Percentiles rank a stretch among this genome's conserved stretches.
These are phyloP conservation scores for Nothocercus julius DNA, from an alignment of 2,113 vertebrate species.

Conservation along the genomic window DNA sequence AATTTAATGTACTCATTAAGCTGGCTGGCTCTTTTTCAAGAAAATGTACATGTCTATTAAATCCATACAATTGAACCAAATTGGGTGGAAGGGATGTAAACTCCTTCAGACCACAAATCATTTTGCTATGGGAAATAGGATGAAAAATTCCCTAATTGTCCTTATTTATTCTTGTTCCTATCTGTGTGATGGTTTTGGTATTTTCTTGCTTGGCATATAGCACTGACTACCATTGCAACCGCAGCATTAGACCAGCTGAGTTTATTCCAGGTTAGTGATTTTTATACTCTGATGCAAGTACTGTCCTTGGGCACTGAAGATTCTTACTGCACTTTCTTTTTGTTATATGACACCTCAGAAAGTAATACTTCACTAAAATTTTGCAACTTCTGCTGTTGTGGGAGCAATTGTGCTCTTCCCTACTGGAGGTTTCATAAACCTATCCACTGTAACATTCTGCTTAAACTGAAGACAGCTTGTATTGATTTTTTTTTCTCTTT, in stretches of 20 bases:
- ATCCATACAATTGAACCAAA: neutral
- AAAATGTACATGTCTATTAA: neutral
- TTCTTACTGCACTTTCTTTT: slow-evolving; percentile 30
- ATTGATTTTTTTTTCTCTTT: slow-evolving; percentile 57
- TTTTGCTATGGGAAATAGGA: neutral
- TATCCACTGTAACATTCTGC: slow-evolving; percentile 63
- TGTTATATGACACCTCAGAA: slow-evolving; percentile 29
- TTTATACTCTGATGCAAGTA: neutral
- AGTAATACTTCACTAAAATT: slow-evolving; percentile 49
- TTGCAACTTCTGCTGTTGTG: slow-evolving; percentile 54
- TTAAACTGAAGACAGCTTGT: slow-evolving; percentile 64
- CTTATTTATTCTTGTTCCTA: neutral
- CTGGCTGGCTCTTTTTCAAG: neutral
- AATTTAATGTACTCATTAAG: neutral
- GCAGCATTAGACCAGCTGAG: neutral
- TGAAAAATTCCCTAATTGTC: neutral
- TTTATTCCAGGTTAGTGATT: slow-evolving; percentile 46
- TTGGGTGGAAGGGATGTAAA: neutral
- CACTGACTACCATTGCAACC: slow-evolving; percentile 4
- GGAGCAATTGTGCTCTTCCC: slow-evolving; percentile 53
- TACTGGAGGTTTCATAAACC: slow-evolving; percentile 62
- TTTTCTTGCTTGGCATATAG: neutral
- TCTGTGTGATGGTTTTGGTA: neutral
- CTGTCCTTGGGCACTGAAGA: slow-evolving; percentile 12
- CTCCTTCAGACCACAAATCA: neutral